A percentile compares a stretch with the other conserved stretches of the same genome.
Conservation (phyloP, 2,888 invertebrate species). For the Eristalis arbustorum region DNA sequence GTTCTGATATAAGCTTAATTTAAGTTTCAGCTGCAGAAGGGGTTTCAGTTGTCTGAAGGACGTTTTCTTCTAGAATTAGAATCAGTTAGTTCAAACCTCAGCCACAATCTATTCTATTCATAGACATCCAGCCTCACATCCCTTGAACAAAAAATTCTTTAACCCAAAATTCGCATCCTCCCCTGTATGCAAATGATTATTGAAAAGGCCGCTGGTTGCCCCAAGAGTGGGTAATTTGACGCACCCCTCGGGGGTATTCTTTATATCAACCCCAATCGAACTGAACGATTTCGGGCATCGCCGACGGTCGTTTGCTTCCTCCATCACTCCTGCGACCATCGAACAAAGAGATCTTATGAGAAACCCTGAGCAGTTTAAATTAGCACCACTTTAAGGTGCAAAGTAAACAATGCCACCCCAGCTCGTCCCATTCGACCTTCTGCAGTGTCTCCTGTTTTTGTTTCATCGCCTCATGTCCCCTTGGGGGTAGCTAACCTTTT, state of each 20-base stretch:
- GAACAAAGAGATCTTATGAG: background rate
- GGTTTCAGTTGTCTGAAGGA: no score
- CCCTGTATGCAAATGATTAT: conserved; percentile 19
- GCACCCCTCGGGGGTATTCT: background rate
- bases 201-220: conserved; percentile 2
- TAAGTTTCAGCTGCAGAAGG: no score
- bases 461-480: background rate
- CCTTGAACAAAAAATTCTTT: no score
- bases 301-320: background rate
- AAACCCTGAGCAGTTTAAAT: conserved; percentile 17
- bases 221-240: background rate
- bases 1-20: no score
- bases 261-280: background rate
- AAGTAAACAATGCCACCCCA: conserved; percentile 8
- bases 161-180: background rate
- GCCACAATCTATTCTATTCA: no score
- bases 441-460: background rate
- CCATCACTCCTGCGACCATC: background rate
- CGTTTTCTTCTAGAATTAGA: no score
- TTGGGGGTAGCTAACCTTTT: conserved; percentile 1
- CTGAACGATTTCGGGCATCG: background rate
- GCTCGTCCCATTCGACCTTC: background rate
- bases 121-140: no score
- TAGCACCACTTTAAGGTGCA: conserved; percentile 13
- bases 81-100: no score